Percentiles rank a stretch among this genome's conserved stretches.
These are phyloP conservation scores for Drosophila miranda DNA, from an alignment of 1,140 invertebrate genomes.

Conservation along the genomic window DNA sequence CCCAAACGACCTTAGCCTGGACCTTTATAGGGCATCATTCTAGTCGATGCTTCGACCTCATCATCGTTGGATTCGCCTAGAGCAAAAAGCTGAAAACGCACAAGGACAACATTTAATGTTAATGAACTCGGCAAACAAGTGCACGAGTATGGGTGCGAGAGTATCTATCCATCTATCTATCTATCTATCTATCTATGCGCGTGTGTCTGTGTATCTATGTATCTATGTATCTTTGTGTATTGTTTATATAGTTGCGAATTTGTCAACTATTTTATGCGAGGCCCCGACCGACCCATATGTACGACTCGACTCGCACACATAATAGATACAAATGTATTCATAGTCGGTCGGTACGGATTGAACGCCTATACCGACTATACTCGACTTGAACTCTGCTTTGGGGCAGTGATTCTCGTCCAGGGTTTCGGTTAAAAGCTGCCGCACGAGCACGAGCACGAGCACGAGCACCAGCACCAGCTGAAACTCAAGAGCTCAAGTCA, in stretches of 20 bases:
- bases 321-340: conserved; percentile 63
- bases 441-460: background rate
- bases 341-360: conserved; percentile 33
- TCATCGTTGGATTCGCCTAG: conserved; percentile 31
- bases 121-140: conserved; percentile 77
- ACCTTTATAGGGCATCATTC: conserved; percentile 21
- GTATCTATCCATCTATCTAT: conserved; percentile 5
- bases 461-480: background rate
- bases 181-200: conserved; percentile 14
- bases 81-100: conserved; percentile 53
- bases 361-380: conserved; percentile 8
- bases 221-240: conserved; percentile 51
- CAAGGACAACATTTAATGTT: conserved; percentile 78
- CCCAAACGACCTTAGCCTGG: too few species aligned
- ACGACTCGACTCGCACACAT: conserved; percentile 33
- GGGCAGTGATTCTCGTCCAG: too few species aligned
- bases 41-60: background rate
- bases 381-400: conserved; percentile 11
- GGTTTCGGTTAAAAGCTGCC: background rate
- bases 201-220: conserved; percentile 36
- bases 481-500: background rate
- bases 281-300: conserved; percentile 55
- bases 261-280: conserved; percentile 77
- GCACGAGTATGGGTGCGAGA: conserved; percentile 49
- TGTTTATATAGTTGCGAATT: conserved; percentile 73